Percentiles rank a stretch among this genome's conserved stretches.
These are phyloP conservation scores for Tringa solitaria DNA, from an alignment of 2,113 vertebrate species.

Conservation along the genomic window DNA sequence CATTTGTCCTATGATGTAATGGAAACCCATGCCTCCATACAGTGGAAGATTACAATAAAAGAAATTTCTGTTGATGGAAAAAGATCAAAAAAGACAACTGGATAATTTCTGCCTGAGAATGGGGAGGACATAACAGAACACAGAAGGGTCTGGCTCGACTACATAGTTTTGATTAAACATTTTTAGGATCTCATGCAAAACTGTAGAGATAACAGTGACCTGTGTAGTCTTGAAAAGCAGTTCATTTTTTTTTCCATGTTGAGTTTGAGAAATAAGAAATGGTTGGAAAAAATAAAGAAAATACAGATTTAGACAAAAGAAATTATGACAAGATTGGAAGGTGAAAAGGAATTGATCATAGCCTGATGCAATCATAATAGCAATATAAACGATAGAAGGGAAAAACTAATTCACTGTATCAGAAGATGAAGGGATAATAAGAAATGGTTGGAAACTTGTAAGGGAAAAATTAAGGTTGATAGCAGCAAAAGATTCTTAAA, in stretches of 20 bases:
- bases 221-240: background rate
- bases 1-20: background rate
- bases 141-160: background rate
- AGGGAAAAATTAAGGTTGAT: background rate
- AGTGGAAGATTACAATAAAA: background rate
- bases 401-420: background rate
- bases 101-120: background rate
- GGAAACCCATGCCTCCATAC: background rate
- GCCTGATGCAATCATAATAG: background rate
- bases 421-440: constrained; percentile 20
- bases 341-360: background rate
- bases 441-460: background rate
- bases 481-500: background rate
- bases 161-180: background rate
- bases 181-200: background rate
- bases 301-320: background rate
- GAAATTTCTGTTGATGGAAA: background rate
- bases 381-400: background rate
- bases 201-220: background rate
- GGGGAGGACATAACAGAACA: background rate
- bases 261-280: background rate
- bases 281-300: background rate
- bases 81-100: background rate
- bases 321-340: background rate
- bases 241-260: background rate